Evolutionary conservation across 2,113 vertebrate genomes (phyloP).

Genomic region (Oreochromis tanganicae): DNA sequence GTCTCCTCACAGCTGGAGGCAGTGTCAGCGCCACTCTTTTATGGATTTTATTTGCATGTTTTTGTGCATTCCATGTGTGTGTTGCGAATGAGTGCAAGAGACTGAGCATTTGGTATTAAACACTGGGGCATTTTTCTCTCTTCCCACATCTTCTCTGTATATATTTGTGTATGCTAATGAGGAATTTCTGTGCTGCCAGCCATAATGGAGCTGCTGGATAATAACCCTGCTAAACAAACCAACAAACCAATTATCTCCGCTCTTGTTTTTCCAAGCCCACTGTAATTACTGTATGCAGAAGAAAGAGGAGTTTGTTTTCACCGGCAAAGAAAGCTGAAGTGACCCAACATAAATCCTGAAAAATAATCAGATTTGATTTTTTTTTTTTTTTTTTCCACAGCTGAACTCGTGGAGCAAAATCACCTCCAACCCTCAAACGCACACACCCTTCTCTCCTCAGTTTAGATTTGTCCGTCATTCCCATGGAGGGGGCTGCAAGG

Average conservation of each 20-base stretch:
- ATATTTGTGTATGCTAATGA: constrained; percentile 58
- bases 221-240: constrained; percentile 56
- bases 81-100: neutral
- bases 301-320: neutral
- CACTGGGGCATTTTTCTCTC: constrained; percentile 9
- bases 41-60: constrained; percentile 61
- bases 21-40: constrained; percentile 37
- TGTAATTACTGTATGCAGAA: constrained; percentile 32
- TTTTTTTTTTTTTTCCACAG: neutral
- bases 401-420: neutral
- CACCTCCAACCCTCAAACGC: neutral
- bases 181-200: constrained; percentile 37
- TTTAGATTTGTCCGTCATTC: constrained; percentile 39
- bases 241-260: constrained; percentile 61
- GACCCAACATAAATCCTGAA: neutral
- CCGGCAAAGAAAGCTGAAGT: neutral
- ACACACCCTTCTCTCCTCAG: neutral
- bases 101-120: constrained; percentile 37
- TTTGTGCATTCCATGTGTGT: constrained; percentile 16
- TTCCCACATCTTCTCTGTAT: constrained; percentile 47
- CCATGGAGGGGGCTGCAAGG: constrained; percentile 24
- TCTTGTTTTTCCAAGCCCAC: constrained; percentile 37
- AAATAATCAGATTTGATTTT: constrained; percentile 11
- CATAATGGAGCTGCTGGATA: constrained; percentile 53
- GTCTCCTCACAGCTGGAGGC: constrained; percentile 55